Percentiles rank a stretch among this genome's conserved stretches.
phyloP scores from a whole-genome alignment of 1,140 invertebrate genomes.

The Brachionus paranguensis region DNA sequence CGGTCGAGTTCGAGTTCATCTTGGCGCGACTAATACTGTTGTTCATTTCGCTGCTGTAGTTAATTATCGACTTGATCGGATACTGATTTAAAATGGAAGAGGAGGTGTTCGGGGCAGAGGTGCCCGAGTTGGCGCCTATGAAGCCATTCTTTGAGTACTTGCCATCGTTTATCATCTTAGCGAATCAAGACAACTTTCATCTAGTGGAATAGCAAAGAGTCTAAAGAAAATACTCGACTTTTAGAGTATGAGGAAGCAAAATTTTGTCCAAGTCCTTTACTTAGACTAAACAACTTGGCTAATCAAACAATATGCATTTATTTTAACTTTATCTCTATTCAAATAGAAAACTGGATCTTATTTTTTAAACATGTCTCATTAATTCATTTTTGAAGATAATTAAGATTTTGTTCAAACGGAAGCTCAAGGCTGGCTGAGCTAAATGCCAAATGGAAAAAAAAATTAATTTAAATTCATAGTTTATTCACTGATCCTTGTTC shows the following conservation, averaged over 20 bases:
- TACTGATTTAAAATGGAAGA: background rate
- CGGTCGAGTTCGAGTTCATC: background rate
- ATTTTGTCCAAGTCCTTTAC: background rate
- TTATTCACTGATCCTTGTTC: background rate
- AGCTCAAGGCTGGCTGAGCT: background rate
- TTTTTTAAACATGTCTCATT: background rate
- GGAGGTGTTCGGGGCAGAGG: background rate
- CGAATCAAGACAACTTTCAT: background rate
- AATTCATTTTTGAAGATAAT: background rate
- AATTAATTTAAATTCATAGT: background rate
- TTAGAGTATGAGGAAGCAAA: background rate
- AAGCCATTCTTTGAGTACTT: background rate
- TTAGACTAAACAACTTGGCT: background rate
- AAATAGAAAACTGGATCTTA: background rate
- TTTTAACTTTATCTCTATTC: slow-evolving; percentile 1
- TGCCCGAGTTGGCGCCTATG: background rate
- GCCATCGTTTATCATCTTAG: slow-evolving; percentile 21
- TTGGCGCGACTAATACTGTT: slow-evolving; percentile 13
- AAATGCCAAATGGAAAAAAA: background rate
- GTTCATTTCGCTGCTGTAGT: background rate
- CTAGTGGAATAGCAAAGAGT: background rate
- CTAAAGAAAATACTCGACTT: background rate
- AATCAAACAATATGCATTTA: background rate
- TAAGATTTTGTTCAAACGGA: background rate
- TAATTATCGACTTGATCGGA: slow-evolving; percentile 17